Base-by-base conservation (phyloP, 2,888 invertebrate genomes). In the Archips crataeganus region DNA sequence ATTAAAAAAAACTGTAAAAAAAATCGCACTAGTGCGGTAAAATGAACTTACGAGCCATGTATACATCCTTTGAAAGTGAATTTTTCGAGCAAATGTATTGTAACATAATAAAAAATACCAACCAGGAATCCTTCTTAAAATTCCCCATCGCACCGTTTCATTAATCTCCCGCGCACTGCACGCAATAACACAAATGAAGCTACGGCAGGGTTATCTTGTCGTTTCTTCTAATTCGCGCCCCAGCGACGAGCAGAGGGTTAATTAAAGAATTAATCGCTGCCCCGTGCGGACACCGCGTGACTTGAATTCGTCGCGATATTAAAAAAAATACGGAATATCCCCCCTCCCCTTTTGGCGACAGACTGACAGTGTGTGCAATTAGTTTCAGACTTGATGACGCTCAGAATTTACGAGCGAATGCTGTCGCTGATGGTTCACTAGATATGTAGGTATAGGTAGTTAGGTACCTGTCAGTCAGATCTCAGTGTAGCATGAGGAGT, bases 201-300 rank as follows among this genome's bases (percentile, higher is more conserved):
- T 51, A 78, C 81, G 81, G 82, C 81, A 77, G 82, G 85, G 88
- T 84, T 88, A 90, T 90, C 88, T 89, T 83, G 85, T 82, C 85
- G 85, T 89, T 89, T 87, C 89, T 89, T 89, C 87, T 90, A 89
- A 91, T 92, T 90, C 88, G 84, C 84, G 81, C 76, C 84, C 83
- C 84, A 84, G 85, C 85, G 84, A 80, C 78, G 83, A 84, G 79
- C 79, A 83, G 80, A 83, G 85, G 87, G 90, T 90, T 93, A 92
- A 93, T 93, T 92, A 91, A 89, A 90, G 90, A 91, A 91, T 90
- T 90, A 89, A 90, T 90, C 86, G 87, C 80, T 75, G 67, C 67
- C 62, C 74, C 57, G 67, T 65, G 78, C 79, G 80, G 81, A 80
- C 79, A 78, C 79, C 80, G 77, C 85, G 85, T 87, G 87, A 84